Evolutionary conservation across 2,113 vertebrate species (phyloP), one percentile per base, ranked within the genome.

Genomic region (Uria lomvia): DNA sequence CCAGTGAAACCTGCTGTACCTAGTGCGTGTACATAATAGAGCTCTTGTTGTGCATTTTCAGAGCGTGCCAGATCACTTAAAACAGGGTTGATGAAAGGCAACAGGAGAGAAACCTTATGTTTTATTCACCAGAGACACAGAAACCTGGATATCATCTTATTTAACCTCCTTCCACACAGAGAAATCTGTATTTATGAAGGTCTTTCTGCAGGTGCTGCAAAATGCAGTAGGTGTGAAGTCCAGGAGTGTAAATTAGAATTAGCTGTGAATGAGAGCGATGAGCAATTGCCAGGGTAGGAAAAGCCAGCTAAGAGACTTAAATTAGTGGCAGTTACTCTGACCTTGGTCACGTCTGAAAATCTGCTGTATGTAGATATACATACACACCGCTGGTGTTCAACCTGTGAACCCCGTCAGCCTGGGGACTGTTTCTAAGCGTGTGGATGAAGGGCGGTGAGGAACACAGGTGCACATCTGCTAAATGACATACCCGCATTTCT

Each of bases 1-100:
- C 92, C 96, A 95, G 82, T 95, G 96, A 94, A 96, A 97, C 88
- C 93, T 94, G 96, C 79, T 90, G 88, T 88, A 95, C 96, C 96
- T 95, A 86, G 71, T 63, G 85, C 15, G 2, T 53, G 50, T 66
- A 73, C 82, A 97, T 93, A 97, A 96, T 94, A 67, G 75, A 88
- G 42, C 86, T 68, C 93, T 95, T 96, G 87, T 90, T 94, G 92
- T 88, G 75, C 32, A 17, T 94, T 93, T 93, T 66, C 67, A 86
- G 78, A 96, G 85, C 0, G 2, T 86, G 75, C 93, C 90, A 76
- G 71, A 86, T 70, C 82, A 71, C 90, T 96, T 93, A 88, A 97
- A 96, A 95, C 59, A 88, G 81, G 67, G 81, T 71, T 3, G 3
- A 32, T 68, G 56, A 75, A 63, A 91, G n/a, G 75, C 67, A 94